A percentile compares a stretch with the other conserved stretches of the same genome.
Conservation (phyloP, 2,888 invertebrate genomes). For the Hedya salicella region DNA sequence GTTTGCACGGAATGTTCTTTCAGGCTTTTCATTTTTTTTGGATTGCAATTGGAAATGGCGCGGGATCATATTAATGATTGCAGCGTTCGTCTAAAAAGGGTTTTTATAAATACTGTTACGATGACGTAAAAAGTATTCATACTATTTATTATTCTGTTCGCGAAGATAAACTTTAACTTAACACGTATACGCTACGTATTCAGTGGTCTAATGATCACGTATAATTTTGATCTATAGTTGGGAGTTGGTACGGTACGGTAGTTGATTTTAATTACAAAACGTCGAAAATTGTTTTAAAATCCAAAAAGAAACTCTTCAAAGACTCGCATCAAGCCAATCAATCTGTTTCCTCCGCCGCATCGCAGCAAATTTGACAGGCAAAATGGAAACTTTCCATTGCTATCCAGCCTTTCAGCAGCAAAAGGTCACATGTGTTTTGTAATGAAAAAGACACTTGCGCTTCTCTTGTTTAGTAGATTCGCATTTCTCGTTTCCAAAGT, state of each 20-base stretch:
- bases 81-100: conserved; percentile 34
- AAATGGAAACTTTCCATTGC: conserved; percentile 65
- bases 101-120: too few species aligned
- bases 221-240: too few species aligned
- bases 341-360: conserved; percentile 45
- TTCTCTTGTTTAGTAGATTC: conserved; percentile 11
- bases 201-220: too few species aligned
- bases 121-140: too few species aligned
- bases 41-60: conserved; percentile 38
- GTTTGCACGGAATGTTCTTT: conserved; percentile 40
- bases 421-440: conserved; percentile 35
- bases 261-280: neutral
- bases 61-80: conserved; percentile 39
- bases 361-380: conserved; percentile 49
- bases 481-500: conserved; percentile 38
- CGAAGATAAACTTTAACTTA: too few species aligned
- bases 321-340: conserved; percentile 41
- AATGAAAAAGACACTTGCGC: conserved; percentile 14
- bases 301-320: conserved; percentile 14
- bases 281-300: neutral
- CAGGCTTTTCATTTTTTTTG: conserved; percentile 39
- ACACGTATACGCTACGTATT: too few species aligned
- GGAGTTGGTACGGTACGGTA: too few species aligned
- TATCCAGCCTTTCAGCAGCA: conserved; percentile 18
- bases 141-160: too few species aligned